These are phyloP conservation scores for Colinus virginianus DNA, from an alignment of 2,113 vertebrate genomes.

Conservation along the genomic window DNA sequence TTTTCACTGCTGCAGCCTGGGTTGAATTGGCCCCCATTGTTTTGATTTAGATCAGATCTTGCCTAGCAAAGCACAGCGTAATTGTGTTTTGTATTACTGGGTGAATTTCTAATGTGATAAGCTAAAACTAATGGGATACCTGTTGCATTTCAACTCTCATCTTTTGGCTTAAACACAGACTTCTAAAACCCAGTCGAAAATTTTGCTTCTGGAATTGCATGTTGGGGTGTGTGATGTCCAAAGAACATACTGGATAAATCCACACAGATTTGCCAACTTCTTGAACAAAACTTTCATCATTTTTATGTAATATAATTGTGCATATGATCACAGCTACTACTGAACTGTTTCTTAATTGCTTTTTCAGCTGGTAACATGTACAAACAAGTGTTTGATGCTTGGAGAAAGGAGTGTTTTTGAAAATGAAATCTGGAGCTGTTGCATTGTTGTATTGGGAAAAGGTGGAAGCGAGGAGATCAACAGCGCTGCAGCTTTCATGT, in stretches of 20 bases:
- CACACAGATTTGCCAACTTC: not conserved
- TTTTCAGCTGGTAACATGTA: not conserved
- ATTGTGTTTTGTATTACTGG: not conserved
- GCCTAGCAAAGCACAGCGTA: not conserved
- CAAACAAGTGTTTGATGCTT: not conserved
- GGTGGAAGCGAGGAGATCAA: not conserved
- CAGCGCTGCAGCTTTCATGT: not conserved
- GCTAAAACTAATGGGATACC: not conserved
- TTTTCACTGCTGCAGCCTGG: not conserved
- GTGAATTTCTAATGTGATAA: not conserved
- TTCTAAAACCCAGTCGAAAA: not conserved
- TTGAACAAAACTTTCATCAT: not conserved
- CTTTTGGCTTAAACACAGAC: not conserved
- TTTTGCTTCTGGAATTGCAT: not conserved
- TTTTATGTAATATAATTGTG: not conserved
- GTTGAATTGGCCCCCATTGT: fast-evolving
- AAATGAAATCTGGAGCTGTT: not conserved
- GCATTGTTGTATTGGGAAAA: not conserved
- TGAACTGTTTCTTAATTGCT: not conserved
- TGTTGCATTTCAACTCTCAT: not conserved
- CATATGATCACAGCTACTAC: not conserved
- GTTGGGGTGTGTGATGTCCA: not conserved
- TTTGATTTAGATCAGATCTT: not conserved
- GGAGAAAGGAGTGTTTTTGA: not conserved
- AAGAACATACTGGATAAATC: not conserved